A percentile compares a stretch with the other conserved stretches of the same genome.
phyloP scores from a whole-genome alignment of 2,797 vertebrate species.

The Sebastes iracundus region DNA sequence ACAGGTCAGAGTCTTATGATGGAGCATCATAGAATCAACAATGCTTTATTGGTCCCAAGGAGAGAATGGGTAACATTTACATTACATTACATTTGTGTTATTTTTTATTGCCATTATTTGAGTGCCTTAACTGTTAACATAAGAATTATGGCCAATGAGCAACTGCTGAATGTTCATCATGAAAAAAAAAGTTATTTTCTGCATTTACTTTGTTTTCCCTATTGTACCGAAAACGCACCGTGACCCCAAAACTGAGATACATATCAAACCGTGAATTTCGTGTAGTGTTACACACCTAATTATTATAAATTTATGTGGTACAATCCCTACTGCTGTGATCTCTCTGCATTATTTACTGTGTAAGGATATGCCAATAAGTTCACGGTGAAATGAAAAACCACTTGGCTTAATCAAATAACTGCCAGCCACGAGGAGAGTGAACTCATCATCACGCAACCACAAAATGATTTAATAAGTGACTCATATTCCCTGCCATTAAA shows the following conservation, averaged over 20 bases:
- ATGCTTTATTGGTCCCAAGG: no score
- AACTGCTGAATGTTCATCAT: not conserved
- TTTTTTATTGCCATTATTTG: not conserved
- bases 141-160: not conserved
- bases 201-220: not conserved
- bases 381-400: slow-evolving; percentile 3
- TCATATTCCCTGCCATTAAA: not conserved
- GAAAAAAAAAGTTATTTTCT: not conserved
- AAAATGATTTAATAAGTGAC: not conserved
- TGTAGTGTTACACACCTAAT: not conserved
- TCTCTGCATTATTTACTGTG: slow-evolving; percentile 27
- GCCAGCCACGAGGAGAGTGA: not conserved
- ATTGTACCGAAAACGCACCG: not conserved
- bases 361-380: slow-evolving; percentile 18
- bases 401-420: not conserved
- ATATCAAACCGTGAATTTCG: not conserved
- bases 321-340: slow-evolving; percentile 15
- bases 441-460: not conserved
- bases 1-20: no score
- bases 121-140: not conserved
- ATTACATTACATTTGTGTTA: not conserved
- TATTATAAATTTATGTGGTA: slow-evolving; percentile 9
- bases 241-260: not conserved
- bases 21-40: no score
- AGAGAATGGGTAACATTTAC: no score